Base-by-base conservation (phyloP, 1,140 invertebrate species). In the Drosophila pectinifera region DNA sequence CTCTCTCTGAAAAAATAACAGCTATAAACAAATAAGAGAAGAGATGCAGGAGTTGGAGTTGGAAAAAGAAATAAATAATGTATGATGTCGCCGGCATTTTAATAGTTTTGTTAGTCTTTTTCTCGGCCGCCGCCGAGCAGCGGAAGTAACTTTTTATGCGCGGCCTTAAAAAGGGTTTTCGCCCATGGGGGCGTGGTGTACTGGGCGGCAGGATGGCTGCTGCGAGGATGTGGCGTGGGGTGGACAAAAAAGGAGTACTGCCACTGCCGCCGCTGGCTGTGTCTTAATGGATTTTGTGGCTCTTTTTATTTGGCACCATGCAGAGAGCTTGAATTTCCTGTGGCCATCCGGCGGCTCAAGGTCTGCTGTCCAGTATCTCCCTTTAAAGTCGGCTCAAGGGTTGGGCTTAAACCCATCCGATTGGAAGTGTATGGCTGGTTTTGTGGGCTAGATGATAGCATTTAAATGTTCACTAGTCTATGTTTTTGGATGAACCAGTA, bases 81-180 rank as follows among this genome's bases (percentile, higher is more conserved):
- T 84, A 89, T 89, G 80, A 78, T 89, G 84, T 89, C 77, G 84
- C 77, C 73, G 84, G 80, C 80, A 74, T 78, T 89, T 88, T 89
- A 89, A 89, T 89, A 89, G 84, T 84, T 84, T 89, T 89, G 84
- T 89, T 89, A 83, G 75, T 72, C 72, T 65, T 79, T 86, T 88
- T 53, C 57, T 59, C 31, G 46, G 63, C 49, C 55, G 51, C 62
- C 45, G 26, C 62, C 62, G 67, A 68, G 36, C 74, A 65, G 68
- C 77, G 79, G 83, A 86, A 79, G 79, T 65, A 73, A 86, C 83
- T 86, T 88, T 88, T 86, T 86, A 79, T 86, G 75, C 72, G 65
- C 69, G 74, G 64, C 75, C 70, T 76, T 65, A 79, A 82, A 86
- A 76, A 65, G 65, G 70, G 63, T 55, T 88, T 88, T 59, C 41